Evolutionary conservation across 2,113 vertebrate species (phyloP), one percentile per base, ranked within the genome.

Genomic region (Brevimyrus niger): DNA sequence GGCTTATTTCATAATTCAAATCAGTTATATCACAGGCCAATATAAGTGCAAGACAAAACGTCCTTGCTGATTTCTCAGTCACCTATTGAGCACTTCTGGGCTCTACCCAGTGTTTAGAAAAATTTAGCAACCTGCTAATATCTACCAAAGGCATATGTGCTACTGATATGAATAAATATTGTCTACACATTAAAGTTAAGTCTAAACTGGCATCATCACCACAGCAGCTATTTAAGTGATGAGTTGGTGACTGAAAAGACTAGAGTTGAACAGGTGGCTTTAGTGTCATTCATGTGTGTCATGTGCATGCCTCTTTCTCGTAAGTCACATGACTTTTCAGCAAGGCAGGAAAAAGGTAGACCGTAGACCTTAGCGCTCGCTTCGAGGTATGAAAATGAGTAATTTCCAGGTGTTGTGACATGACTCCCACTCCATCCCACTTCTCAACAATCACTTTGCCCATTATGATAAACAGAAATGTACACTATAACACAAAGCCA

Each of bases 241-340:
- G 46, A 31, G 21, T 5, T 50, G 47, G 69, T 65, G 19, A 88
- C 17, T 76, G 46, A 15, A n/a, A 69, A 46, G 38, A 27, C 11
- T n/a, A n/a, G n/a, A 46, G 21, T 27, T 48, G 47, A 17, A n/a
- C 46, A 50, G n/a, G n/a, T 21, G 51, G 47, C 19, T 50, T 50
- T 13, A 51, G 50, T 53, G 21, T 48, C n/a, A 69, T 69, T 4
- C 53, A 73, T 87, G 90, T 89, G 50, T 61, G 58, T 91, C 80
- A 89, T 10, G 51, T 86, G 69, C 44, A 31, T 58, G 1, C 4
- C n/a, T 61, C 65, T 91, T 95, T 94, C 94, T 92, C 92, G 90
- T 90, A 95, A 95, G 90, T 94, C 92, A 90, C 92, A 92, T 92
- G 92, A 89, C 88, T 92, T 88, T 11, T 58, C 73, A 88, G 90